Evolutionary conservation across 1,140 invertebrate genomes (phyloP).

Genomic region (Helicoverpa zea): DNA sequence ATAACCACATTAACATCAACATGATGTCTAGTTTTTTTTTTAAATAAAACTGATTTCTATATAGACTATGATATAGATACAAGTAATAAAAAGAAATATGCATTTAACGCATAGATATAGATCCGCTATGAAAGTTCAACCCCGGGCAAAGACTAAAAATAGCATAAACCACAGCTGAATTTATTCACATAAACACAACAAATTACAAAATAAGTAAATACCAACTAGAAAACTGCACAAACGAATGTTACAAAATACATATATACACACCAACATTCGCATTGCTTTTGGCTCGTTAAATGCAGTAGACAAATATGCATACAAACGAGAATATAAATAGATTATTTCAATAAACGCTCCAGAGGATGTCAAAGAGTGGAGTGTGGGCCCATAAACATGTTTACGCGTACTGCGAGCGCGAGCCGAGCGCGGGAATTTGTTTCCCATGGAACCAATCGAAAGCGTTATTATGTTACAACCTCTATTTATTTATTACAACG

Average conservation of each 20-base stretch:
- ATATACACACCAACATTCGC: constrained; percentile 4
- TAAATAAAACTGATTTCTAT: too few relatives aligned
- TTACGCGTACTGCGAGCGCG: constrained; percentile 7
- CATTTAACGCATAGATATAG: too few relatives aligned
- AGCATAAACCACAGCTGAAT: too few relatives aligned
- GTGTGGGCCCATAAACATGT: constrained; percentile 42
- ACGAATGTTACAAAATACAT: neutral
- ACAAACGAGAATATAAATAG: constrained; percentile 36
- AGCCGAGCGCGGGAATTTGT: constrained; percentile 12
- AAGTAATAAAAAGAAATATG: too few relatives aligned
- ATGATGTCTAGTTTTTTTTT: too few relatives aligned
- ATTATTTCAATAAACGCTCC: constrained; percentile 47
- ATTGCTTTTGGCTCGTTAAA: constrained; percentile 34
- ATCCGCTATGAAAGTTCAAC: too few relatives aligned
- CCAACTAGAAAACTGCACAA: too few relatives aligned
- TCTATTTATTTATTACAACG: constrained; percentile 14
- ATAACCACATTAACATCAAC: too few relatives aligned
- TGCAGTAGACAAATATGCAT: constrained; percentile 39
- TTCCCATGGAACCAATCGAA: constrained; percentile 20
- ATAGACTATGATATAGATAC: too few relatives aligned
- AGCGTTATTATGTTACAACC: constrained; percentile 3
- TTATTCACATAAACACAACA: too few relatives aligned
- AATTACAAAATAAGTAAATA: too few relatives aligned
- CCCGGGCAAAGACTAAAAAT: too few relatives aligned
- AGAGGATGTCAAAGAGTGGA: constrained; percentile 44